These are phyloP conservation scores for Enteromius paludinosus DNA, from an alignment of 2,797 vertebrate genomes.

Conservation along the genomic window DNA sequence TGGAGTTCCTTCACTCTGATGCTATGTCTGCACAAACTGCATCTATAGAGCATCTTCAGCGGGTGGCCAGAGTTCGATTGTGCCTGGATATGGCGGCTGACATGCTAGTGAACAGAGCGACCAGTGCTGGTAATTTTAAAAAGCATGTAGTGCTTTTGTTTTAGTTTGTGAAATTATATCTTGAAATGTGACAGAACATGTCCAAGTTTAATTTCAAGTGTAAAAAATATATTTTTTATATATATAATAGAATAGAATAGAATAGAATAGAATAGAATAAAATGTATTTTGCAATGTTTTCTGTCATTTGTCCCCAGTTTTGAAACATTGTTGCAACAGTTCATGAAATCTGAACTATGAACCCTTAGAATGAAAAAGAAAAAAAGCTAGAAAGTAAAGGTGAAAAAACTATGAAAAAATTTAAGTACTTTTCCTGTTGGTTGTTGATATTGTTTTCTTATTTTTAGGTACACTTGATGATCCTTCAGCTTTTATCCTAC, in stretches of 20 bases:
- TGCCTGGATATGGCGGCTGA: constrained; percentile 81
- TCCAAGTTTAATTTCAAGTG: neutral
- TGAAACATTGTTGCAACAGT: neutral
- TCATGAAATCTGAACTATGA: neutral
- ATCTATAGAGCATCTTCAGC: constrained; percentile 85
- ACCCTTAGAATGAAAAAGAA: neutral
- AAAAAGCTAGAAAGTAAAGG: neutral
- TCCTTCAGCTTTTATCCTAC: constrained; percentile 31
- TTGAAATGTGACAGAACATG: neutral
- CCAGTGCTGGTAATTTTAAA: constrained; percentile 60
- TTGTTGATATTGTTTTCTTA: constrained; percentile 29
- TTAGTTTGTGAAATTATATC: neutral
- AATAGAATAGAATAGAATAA: no score
- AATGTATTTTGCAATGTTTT: neutral
- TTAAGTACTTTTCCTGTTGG: neutral
- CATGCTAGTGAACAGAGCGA: constrained; percentile 71
- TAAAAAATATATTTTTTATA: no score
- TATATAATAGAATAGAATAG: no score
- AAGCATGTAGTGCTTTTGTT: neutral
- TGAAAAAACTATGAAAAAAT: neutral
- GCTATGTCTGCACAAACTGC: constrained; percentile 43
- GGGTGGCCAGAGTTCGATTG: constrained; percentile 84
- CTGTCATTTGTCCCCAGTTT: neutral
- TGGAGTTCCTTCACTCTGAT: constrained; percentile 52
- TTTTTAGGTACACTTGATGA: constrained; percentile 55